phyloP scores from a whole-genome alignment of 2,113 vertebrate species.

The Hemiscyllium ocellatum region DNA sequence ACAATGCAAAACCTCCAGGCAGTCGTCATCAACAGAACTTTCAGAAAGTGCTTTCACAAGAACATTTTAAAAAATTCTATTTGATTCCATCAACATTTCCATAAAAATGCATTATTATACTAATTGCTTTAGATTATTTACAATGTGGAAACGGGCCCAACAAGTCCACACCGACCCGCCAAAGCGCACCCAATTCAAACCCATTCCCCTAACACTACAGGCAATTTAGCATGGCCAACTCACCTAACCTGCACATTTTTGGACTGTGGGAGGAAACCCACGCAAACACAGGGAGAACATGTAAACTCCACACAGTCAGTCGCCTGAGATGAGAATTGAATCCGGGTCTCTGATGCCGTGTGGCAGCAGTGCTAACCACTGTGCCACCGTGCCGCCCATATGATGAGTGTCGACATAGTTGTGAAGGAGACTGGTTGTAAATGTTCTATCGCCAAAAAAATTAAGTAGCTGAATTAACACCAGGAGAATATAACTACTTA shows the following conservation, averaged over 20 bases:
- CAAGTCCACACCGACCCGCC: no score
- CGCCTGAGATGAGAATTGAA: no score
- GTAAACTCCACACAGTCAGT: no score
- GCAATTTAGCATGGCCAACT: no score
- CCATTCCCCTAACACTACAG: no score
- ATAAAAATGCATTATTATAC: not conserved
- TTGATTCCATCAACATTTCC: not conserved
- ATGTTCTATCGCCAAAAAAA: not conserved
- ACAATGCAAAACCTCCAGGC: not conserved
- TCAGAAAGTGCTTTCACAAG: not conserved
- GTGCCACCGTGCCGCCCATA: not conserved
- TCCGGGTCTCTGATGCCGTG: no score
- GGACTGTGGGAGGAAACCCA: no score
- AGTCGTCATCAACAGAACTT: not conserved
- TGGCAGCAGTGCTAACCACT: not conserved
- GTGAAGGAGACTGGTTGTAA: not conserved
- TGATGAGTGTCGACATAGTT: not conserved
- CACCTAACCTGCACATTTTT: no score
- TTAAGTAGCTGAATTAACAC: not conserved
- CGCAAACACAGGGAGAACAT: no score
- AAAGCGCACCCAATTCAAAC: no score
- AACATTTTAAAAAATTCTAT: not conserved
- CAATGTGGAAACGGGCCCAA: no score
- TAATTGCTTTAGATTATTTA: no score
- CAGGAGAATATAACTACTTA: not conserved